phyloP scores from a whole-genome alignment of 2,888 invertebrate genomes.

The Rosalia funebris region DNA sequence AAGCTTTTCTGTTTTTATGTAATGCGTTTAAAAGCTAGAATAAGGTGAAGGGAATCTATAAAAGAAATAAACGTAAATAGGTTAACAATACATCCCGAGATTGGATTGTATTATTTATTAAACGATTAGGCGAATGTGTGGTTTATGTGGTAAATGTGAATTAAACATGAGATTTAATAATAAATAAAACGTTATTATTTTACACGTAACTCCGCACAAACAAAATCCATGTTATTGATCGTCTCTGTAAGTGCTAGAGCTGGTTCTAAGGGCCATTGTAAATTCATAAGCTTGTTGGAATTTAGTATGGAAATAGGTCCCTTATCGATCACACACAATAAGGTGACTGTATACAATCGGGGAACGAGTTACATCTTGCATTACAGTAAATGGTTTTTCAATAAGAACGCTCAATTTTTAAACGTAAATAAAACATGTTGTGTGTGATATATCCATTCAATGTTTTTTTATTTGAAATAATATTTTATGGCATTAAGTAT shows the following conservation, averaged over 20 bases:
- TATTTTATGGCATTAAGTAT: no score
- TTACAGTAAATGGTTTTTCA: no score
- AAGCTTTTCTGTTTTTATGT: no score
- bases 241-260: neutral
- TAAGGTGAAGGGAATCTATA: no score
- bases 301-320: neutral
- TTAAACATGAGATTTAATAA: neutral
- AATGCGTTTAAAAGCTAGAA: no score
- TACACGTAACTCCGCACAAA: neutral
- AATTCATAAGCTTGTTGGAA: neutral
- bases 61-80: no score
- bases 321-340: neutral
- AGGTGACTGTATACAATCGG: neutral
- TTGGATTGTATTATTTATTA: neutral
- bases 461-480: no score
- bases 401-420: no score
- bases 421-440: no score
- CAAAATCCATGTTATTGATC: neutral
- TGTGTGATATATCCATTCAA: no score
- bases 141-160: neutral
- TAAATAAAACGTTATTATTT: neutral
- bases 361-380: no score
- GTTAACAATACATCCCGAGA: no score
- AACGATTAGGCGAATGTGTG: neutral
- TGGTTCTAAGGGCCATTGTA: neutral